Evolutionary conservation across 1,140 invertebrate species (phyloP), one percentile per base, ranked within the genome.

Genomic region (Aleiodes sp.): DNA sequence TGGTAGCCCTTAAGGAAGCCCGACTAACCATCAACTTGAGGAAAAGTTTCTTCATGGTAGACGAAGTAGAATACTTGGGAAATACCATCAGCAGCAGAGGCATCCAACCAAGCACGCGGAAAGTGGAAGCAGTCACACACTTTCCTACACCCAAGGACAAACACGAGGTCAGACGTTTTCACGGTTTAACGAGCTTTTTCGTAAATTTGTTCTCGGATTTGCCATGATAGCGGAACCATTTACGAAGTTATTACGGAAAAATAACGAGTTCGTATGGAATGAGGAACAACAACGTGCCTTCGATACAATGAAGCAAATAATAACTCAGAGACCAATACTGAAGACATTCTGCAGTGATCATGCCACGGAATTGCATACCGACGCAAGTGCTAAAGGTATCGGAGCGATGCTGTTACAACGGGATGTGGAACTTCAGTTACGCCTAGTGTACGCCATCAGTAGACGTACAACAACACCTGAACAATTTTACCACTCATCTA

Each of bases 161-260:
- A 14, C 74, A 79, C 33, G 63, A 78, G 21, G 46, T 87, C 1
- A 66, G 80, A 41, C 67, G 70, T 46, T 85, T 87, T 56, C 62
- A 86, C 6, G 85, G 87, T 16, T 68, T 88, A 12, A 61, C 74
- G 3, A 74, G 72, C 21, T 85, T 77, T 84, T 83, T 72, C 68
- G 78, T 37, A 70, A 75, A 39, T 86, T 84, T 71, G 70, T 83
- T 10, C 52, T 70, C 65, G 66, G 73, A 26, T 81, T 76, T 60
- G 76, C 79, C 0, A 2, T 74, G 7, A 76, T 78, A 26, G 76
- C 76, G 9, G 52, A 64, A 71, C 77, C 77, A 0, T 61, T 83
- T 6, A 80, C 75, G 24, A 52, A 75, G 21, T 65, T 82, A n/a
- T 28, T 79, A 46, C 76, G 70, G 35, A 81, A 79, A 41, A 70